Evolutionary conservation across 1,140 invertebrate species (phyloP).

Genomic region (Oncopodura yosiiana): DNA sequence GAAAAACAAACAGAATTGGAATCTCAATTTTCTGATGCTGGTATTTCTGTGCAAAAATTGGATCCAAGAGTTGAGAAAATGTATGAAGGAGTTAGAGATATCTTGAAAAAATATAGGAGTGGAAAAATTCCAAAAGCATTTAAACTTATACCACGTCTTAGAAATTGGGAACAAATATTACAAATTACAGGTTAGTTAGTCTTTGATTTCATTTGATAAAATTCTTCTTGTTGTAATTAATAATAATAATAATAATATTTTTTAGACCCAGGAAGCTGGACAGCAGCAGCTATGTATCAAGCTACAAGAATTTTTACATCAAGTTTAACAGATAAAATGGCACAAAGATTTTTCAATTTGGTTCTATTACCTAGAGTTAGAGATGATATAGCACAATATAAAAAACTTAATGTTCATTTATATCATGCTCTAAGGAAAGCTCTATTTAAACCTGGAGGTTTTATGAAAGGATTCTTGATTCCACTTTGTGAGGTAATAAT

Average conservation of each 20-base stretch:
- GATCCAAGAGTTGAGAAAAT: slow-evolving; percentile 63
- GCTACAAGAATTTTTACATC: slow-evolving; percentile 92
- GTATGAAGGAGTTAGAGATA: slow-evolving; percentile 80
- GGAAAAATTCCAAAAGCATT: slow-evolving; percentile 97
- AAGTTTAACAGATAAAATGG: slow-evolving; percentile 91
- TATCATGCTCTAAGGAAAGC: slow-evolving; percentile 89
- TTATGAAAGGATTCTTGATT: slow-evolving; percentile 94
- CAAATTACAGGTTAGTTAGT: slow-evolving; percentile 56
- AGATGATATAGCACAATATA: slow-evolving; percentile 92
- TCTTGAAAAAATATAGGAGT: slow-evolving; percentile 79
- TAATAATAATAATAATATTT: too few relatives aligned
- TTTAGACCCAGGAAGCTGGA: slow-evolving; percentile 64
- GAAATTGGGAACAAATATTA: slow-evolving; percentile 94
- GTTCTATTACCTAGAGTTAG: slow-evolving; percentile 83
- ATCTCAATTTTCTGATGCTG: slow-evolving; percentile 70
- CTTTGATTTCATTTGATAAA: not conserved
- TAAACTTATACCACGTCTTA: slow-evolving; percentile 84
- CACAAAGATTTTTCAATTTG: slow-evolving; percentile 90
- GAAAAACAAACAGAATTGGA: slow-evolving; percentile 86
- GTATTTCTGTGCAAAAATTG: slow-evolving; percentile 63
- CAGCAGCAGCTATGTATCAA: slow-evolving; percentile 91
- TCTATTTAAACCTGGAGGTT: slow-evolving; percentile 93
- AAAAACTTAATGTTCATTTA: slow-evolving; percentile 91
- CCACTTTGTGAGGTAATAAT: slow-evolving; percentile 69
- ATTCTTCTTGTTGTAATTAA: too few relatives aligned